These are phyloP conservation scores for Pseudorhiza aurosa DNA, from an alignment of 30 jellyfish, hydroid and myxozoan species.

Conservation along the genomic window DNA sequence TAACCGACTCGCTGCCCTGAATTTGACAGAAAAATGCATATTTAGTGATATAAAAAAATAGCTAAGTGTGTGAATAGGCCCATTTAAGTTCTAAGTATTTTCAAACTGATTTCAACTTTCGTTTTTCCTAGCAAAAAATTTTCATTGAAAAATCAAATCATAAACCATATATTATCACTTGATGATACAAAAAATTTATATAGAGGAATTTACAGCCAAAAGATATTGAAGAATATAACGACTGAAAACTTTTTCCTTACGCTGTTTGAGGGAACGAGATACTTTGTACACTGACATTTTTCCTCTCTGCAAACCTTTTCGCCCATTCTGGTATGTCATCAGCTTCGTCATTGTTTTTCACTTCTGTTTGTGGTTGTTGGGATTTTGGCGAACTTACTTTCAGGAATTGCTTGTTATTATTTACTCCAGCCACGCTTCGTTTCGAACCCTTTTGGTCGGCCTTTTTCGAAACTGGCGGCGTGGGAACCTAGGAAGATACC, in stretches of 20 bases:
- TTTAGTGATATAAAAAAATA: too few relatives aligned
- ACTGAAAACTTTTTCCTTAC: too few relatives aligned
- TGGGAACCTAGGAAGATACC: too few relatives aligned
- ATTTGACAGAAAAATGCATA: too few relatives aligned
- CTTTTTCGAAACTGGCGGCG: too few relatives aligned
- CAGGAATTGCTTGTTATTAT: constrained; percentile 15
- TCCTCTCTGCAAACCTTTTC: constrained; percentile 71
- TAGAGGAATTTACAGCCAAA: background rate
- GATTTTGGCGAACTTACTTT: constrained; percentile 4
- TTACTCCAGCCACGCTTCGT: background rate
- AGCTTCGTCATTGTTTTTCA: constrained; percentile 8
- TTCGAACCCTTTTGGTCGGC: background rate
- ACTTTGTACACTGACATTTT: constrained; percentile 44
- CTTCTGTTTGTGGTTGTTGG: background rate
- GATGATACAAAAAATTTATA: background rate
- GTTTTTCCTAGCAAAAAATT: background rate
- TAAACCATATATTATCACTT: background rate
- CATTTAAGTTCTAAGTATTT: too few relatives aligned
- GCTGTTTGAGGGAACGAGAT: constrained; percentile 56
- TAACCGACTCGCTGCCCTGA: too few relatives aligned
- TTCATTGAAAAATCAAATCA: background rate
- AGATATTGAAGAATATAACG: background rate
- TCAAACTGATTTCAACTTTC: too few relatives aligned
- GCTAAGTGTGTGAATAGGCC: too few relatives aligned
- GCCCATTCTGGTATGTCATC: constrained; percentile 81